Percentiles rank a stretch among this genome's conserved stretches.
phyloP scores from a whole-genome alignment of 2,888 invertebrate species.

The Leistus spinibarbis region DNA sequence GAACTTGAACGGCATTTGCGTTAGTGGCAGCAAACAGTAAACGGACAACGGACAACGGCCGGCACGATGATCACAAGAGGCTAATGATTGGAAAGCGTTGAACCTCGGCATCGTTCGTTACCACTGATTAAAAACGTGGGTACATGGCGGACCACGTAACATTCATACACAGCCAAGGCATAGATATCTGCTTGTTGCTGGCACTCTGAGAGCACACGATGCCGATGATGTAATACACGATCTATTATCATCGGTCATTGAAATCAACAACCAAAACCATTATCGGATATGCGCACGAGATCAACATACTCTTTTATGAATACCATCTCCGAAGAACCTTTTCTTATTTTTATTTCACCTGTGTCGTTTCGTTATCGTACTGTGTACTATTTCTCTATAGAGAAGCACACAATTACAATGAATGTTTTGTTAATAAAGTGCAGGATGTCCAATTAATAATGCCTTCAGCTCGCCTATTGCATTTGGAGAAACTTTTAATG shows the following conservation, averaged over 20 bases:
- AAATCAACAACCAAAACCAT: conserved; percentile 8
- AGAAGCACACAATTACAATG: too few species aligned
- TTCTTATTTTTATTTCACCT: background rate
- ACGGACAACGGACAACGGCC: background rate
- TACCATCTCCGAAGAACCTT: background rate
- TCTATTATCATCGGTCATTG: conserved; percentile 36
- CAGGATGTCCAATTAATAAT: too few species aligned
- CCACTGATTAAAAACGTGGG: conserved; percentile 38
- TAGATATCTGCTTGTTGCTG: background rate
- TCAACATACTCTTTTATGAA: background rate
- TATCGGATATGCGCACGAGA: background rate
- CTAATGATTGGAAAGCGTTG: conserved; percentile 39
- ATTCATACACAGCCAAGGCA: background rate
- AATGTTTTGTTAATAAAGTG: too few species aligned
- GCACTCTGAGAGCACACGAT: background rate
- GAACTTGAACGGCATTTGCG: background rate
- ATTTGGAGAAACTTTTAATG: too few species aligned
- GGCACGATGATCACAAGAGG: conserved; percentile 28
- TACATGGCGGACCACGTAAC: conserved; percentile 30
- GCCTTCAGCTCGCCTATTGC: too few species aligned
- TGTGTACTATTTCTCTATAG: background rate
- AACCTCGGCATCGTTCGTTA: conserved; percentile 39
- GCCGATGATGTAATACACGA: conserved; percentile 19
- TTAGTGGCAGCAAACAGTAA: background rate
- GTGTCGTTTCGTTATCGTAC: background rate